Conservation (phyloP, 1,140 invertebrate species). For the Spodoptera litura region DNA sequence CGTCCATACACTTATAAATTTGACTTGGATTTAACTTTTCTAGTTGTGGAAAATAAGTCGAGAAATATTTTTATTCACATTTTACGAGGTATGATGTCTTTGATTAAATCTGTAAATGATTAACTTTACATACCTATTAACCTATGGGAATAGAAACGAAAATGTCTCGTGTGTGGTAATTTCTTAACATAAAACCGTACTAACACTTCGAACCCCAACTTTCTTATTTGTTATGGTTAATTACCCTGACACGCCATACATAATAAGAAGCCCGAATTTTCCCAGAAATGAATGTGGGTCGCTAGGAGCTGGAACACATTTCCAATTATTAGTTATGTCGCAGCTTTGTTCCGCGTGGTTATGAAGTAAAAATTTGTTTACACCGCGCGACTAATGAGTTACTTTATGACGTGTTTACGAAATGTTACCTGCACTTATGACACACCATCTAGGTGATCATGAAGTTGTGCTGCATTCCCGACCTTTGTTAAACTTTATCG, state of each 20-base stretch:
- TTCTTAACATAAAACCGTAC: no score
- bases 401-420: background rate
- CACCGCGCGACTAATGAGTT: background rate
- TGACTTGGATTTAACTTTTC: no score
- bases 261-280: background rate
- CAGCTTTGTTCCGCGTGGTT: conserved; percentile 2
- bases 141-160: no score
- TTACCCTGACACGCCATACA: background rate
- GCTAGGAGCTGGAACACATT: background rate
- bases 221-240: no score
- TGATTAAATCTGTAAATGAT: no score
- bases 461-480: no score
- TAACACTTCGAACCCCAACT: no score
- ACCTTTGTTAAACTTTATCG: no score
- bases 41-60: background rate
- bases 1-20: no score
- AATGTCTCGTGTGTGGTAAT: background rate
- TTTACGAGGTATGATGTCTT: background rate
- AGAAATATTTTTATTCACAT: no score
- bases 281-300: background rate
- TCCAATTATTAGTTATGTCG: background rate
- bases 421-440: background rate
- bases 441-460: background rate
- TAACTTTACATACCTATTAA: no score
- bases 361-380: conserved; percentile 4